Evolutionary conservation across 2,113 vertebrate genomes (phyloP).

Genomic region (Gyps fulvus): DNA sequence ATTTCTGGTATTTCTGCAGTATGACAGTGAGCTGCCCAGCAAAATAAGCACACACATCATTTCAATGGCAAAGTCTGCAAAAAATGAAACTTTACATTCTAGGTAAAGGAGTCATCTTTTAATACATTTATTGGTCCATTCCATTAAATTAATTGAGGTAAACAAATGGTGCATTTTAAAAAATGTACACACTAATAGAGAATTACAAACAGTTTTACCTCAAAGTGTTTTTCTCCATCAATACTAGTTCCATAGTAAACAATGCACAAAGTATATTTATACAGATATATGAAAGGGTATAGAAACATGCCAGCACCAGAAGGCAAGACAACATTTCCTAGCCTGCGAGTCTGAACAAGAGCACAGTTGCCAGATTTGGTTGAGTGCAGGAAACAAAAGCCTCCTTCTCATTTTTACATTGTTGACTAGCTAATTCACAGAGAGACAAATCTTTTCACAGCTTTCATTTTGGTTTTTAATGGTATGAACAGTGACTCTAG

Average conservation of each 20-base stretch:
- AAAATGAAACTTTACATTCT: neutral
- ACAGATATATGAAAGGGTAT: slow-evolving; percentile 60
- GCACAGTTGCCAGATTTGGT: slow-evolving; percentile 39
- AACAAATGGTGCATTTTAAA: slow-evolving; percentile 76
- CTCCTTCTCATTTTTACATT: slow-evolving; percentile 4
- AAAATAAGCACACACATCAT: neutral
- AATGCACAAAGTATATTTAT: slow-evolving; percentile 69
- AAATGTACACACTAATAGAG: slow-evolving; percentile 80
- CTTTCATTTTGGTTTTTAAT: slow-evolving; percentile 54
- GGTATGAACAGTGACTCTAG: neutral
- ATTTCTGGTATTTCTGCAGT: neutral
- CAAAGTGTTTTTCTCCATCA: slow-evolving; percentile 59
- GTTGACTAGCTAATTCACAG: neutral
- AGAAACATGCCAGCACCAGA: slow-evolving; percentile 71
- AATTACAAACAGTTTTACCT: slow-evolving; percentile 76
- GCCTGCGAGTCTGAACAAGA: slow-evolving; percentile 31
- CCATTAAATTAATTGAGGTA: slow-evolving; percentile 85
- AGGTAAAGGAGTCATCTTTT: slow-evolving; percentile 64
- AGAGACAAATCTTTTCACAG: slow-evolving; percentile 52
- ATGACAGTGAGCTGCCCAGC: neutral
- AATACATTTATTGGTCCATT: slow-evolving; percentile 85
- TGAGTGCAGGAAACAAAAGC: slow-evolving; percentile 45
- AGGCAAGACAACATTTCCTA: slow-evolving; percentile 64
- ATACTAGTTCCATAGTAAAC: slow-evolving; percentile 80
- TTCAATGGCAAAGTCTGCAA: neutral